A percentile compares a stretch with the other conserved stretches of the same genome.
phyloP scores from a whole-genome alignment of 2,113 vertebrate genomes.

The Engraulis encrasicolus region DNA sequence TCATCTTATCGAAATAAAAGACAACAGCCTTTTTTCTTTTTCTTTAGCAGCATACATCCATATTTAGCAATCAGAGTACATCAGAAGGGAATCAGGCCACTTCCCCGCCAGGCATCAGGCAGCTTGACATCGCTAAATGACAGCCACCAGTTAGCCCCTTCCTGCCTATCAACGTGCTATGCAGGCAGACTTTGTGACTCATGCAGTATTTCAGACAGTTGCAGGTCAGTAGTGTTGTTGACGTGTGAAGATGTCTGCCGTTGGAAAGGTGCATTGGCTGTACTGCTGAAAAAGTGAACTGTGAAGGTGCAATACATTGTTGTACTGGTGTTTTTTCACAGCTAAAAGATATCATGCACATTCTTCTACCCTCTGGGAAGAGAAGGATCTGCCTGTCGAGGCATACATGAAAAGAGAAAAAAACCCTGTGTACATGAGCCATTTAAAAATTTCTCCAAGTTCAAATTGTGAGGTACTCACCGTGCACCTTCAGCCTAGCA shows the following conservation, averaged over 20 bases:
- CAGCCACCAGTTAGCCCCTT: constrained; percentile 75
- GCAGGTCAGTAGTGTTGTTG: background rate
- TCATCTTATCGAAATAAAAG: constrained; percentile 81
- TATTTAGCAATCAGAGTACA: constrained; percentile 76
- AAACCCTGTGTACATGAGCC: background rate
- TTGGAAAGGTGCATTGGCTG: constrained; percentile 71
- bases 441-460: background rate
- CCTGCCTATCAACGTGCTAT: constrained; percentile 66
- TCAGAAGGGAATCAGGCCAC: constrained; percentile 81
- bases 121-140: constrained; percentile 79
- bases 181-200: constrained; percentile 73
- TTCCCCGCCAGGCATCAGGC: constrained; percentile 74
- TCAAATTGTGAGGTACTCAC: constrained; percentile 67
- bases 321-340: background rate
- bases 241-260: background rate
- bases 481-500: constrained; percentile 84
- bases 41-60: constrained; percentile 68
- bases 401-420: background rate
- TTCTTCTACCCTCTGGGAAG: background rate
- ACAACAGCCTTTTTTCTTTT: constrained; percentile 73
- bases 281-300: background rate
- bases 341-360: background rate
- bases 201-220: constrained; percentile 10
- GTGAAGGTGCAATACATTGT: background rate
- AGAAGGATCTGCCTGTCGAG: background rate